Evolutionary conservation across 1,140 invertebrate genomes (phyloP), one percentile per base, ranked within the genome.

Genomic region (Pemphigus obesinymphae): DNA sequence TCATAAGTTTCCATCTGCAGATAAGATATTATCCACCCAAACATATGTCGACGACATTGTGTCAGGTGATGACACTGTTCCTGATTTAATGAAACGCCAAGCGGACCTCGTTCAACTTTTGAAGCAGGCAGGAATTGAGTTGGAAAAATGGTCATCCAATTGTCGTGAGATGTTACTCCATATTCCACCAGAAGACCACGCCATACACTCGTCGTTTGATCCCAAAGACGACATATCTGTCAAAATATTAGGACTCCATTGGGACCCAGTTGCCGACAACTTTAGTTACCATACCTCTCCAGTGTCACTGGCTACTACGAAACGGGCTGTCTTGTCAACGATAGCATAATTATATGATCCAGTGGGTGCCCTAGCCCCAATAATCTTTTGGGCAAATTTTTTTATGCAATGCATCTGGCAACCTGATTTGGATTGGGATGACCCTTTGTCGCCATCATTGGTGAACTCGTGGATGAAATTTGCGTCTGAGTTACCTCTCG

Each of bases 11-110:
- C 61, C 29, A 4, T 1, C 10, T 20, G 34, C 45, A 15, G 5
- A 29, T 8, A 10, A 29, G 0, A 10, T 48, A 0, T 13, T 43
- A 17, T 45, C 63, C 1, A 61, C 7, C 2, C 23, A 50, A 37
- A 50, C 80, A 23, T 82, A 50, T 20, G 61, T 82, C 3, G 80
- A 82, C 45, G 78, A 82, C 29, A 63, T 82, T 34, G 5, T 66
- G 15, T 2, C 80, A 0, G 61, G 80, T 6, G 43, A 2, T 17
- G 23, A 17, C 10, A 23, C 58, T 1, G 8, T 48, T 37, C 3
- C 7, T 40, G 17, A 17, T 7, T 40, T 45, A 11, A 17, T 45
- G 13, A 11, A 31, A 5, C n/a, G n/a, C n/a, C n/a, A n/a, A n/a
- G n/a, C n/a, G n/a, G n/a, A 82, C 5, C 15, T 68, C 8, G 5